Conservation (phyloP, 64 coral and sea anemone genomes). For the Trachythela sp. region DNA sequence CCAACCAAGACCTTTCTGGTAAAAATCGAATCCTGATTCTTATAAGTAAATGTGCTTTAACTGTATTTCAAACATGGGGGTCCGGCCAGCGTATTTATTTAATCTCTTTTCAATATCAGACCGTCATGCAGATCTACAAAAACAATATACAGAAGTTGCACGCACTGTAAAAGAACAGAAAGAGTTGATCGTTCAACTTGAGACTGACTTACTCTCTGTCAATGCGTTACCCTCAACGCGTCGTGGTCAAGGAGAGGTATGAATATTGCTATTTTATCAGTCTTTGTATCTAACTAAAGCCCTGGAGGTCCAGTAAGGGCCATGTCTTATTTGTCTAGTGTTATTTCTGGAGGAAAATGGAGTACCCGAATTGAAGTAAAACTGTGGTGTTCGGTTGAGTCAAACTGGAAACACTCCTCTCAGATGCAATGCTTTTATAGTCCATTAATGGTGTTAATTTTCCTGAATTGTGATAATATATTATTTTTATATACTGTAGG, state of each 20-base stretch:
- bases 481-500: conserved; percentile 35
- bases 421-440: not conserved
- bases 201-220: conserved; percentile 83
- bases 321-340: too few relatives aligned
- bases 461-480: too few relatives aligned
- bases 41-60: conserved; percentile 33
- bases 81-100: too few relatives aligned
- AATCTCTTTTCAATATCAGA: conserved; percentile 15
- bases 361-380: too few relatives aligned
- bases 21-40: not conserved
- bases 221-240: conserved; percentile 78
- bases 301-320: too few relatives aligned
- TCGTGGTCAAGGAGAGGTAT: conserved; percentile 94
- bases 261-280: too few relatives aligned
- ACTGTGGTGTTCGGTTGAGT: too few relatives aligned
- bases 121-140: conserved; percentile 65
- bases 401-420: too few relatives aligned
- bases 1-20: conserved; percentile 70
- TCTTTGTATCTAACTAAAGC: too few relatives aligned
- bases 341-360: too few relatives aligned
- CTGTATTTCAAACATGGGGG: not conserved
- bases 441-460: not conserved
- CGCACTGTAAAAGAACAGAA: conserved; percentile 80
- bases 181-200: conserved; percentile 83
- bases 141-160: conserved; percentile 73